Evolutionary conservation across 2,888 invertebrate species (phyloP), one percentile per base, ranked within the genome.

Genomic region (Carterocephalus palaemon): DNA sequence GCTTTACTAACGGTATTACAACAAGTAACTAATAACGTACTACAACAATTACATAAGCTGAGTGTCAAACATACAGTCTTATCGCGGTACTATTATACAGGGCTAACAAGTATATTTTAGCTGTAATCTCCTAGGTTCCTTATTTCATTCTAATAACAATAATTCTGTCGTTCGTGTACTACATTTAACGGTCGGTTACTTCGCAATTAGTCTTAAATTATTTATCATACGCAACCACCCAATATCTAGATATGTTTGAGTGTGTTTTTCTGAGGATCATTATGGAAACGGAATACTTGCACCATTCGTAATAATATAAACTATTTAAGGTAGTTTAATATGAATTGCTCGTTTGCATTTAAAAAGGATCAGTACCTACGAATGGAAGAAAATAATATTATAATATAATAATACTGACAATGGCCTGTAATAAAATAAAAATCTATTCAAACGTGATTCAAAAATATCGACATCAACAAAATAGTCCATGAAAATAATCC

Each of bases 41-140:
- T 71, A 69, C 54, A 67, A 67, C 62, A 60, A 65, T 62, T 54
- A 63, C 59, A 62, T 55, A 53, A 46, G 47, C 47, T 49, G 43
- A 52, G 47, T 49, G 49, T 57, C 63, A 57, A 70, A 75, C 63
- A 64, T 75, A 78, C 80, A 84, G 83, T 83, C 83, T 80, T 80
- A 79, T 72, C 51, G 52, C 70, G 72, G 63, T 61, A 64, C 66
- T 62, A 65, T 67, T 64, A 61, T 63, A 72, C 67, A 69, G 68
- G 69, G 65, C 71, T 75, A 68, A 68, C 56, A 46, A 46, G 23
- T 37, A 29, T 22, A 29, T 7, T 23, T 48, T 15, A 42, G 24
- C 15, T 26, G 19, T 32, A 38, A 32, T 32, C 32, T 31, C 13
- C 31, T 32, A 38, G 16, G 12, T 24, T 19, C 10, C 12, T 31